These are phyloP conservation scores for Ceraclea dissimilis DNA, from an alignment of 2,888 invertebrate genomes.

Conservation along the genomic window DNA sequence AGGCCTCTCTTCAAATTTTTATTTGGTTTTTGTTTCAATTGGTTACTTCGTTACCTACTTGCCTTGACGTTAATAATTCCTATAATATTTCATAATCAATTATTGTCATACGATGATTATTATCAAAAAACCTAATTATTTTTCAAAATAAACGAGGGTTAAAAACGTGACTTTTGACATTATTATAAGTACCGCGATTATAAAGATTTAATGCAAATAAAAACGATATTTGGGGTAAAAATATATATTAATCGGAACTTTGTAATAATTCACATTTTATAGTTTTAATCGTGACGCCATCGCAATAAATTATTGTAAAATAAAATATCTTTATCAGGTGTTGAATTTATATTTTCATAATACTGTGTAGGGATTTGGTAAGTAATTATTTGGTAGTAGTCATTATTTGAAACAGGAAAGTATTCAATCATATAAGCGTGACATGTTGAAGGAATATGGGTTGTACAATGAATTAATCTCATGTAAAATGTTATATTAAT, in stretches of 20 bases:
- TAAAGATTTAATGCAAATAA: neutral
- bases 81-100: too few species aligned
- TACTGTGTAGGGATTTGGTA: neutral
- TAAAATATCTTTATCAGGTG: constrained; percentile 25
- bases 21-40: too few species aligned
- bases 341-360: constrained; percentile 18
- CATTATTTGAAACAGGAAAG: neutral
- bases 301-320: constrained; percentile 21
- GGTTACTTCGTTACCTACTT: too few species aligned
- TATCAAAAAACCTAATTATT: too few species aligned
- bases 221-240: constrained; percentile 4
- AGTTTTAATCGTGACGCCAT: constrained; percentile 17
- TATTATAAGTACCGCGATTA: too few species aligned
- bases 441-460: neutral
- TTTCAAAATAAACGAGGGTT: too few species aligned
- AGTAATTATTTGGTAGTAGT: constrained; percentile 6
- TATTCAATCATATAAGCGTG: constrained; percentile 20
- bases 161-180: too few species aligned
- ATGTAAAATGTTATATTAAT: too few species aligned
- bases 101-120: too few species aligned
- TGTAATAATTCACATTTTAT: constrained; percentile 19
- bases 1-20: too few species aligned
- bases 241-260: constrained; percentile 7
- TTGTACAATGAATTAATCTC: too few species aligned
- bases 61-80: too few species aligned